Evolutionary conservation across 2,113 vertebrate species (phyloP), one percentile per base, ranked within the genome.

Genomic region (Sula dactylatra): DNA sequence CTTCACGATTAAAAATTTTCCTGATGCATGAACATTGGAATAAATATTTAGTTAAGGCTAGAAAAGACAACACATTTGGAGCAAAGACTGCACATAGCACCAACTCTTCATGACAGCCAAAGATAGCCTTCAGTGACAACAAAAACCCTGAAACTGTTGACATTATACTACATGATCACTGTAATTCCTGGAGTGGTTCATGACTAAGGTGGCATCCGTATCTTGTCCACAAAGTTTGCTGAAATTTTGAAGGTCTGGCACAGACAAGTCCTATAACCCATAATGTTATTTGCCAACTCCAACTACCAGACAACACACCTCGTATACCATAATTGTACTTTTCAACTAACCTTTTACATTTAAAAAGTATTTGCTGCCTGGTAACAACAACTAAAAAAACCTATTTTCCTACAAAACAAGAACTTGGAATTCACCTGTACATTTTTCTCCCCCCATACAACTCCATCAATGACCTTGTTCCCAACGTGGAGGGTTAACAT

Each of bases 121-220:
- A 65, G 38, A 49, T 3, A 44, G 16, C n/a, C 70, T 72, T 77
- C 13, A 4, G 32, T 32, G 40, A 65, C 40, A 59, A 76, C 10
- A 70, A 55, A 69, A 34, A 2, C 14, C 27, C 45, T n/a, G 40
- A 55, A 78, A 65, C 25, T 67, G 71, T 65, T 72, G 58, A 55
- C 1, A 0, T 16, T n/a, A 26, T 7, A 50, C 56, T 38, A 71
- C 27, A 40, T 0, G 13, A 50, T 17, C 45, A n/a, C 52, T 22
- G 12, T 20, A 72, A 50, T 32, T 86, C 40, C n/a, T 49, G 76
- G 25, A 77, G 20, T 2, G 0, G 22, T n/a, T 61, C 31, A 50
- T 24, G n/a, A 71, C 26, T 61, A 44, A 76, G 11, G 32, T 3
- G 3, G 27, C 45, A 86, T 56, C n/a, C 29, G 15, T 8, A 40